phyloP scores from a whole-genome alignment of 2,797 vertebrate genomes.

The Numenius phaeopus region DNA sequence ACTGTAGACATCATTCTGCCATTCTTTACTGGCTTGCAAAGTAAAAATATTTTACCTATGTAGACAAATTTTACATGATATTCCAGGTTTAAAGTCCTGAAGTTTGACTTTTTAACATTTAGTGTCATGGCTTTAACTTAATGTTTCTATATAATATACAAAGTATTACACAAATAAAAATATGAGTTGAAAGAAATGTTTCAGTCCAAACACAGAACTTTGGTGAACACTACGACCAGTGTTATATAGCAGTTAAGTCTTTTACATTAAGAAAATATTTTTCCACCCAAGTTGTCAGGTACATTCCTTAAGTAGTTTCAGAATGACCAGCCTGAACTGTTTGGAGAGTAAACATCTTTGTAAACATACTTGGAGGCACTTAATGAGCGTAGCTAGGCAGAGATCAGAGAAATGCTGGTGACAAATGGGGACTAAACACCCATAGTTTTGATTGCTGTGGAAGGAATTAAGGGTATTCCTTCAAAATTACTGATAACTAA shows the following conservation, averaged over 20 bases:
- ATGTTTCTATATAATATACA: not conserved
- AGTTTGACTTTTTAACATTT: not conserved
- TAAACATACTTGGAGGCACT: slow-evolving; percentile 20
- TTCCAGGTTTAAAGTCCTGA: not conserved
- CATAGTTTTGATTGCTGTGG: not conserved
- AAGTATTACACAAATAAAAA: not conserved
- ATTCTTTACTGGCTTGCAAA: not conserved
- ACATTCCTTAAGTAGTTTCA: slow-evolving; percentile 48
- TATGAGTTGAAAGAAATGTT: not conserved
- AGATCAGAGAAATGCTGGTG: slow-evolving; percentile 21
- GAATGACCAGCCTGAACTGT: slow-evolving; percentile 17
- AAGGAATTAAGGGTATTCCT: not conserved
- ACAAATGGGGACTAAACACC: not conserved
- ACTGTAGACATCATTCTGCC: not conserved
- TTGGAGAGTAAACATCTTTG: slow-evolving; percentile 60
- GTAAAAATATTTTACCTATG: not conserved
- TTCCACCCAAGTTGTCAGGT: slow-evolving; percentile 15
- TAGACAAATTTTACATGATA: not conserved
- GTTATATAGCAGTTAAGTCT: not conserved
- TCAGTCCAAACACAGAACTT: not conserved
- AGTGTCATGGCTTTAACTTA: not conserved
- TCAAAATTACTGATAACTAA: not conserved
- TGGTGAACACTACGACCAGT: not conserved
- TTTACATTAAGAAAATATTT: not conserved
- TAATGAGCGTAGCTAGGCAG: not conserved